phyloP scores from a whole-genome alignment of 1,140 invertebrate genomes.

The Drosophila bipectinata region DNA sequence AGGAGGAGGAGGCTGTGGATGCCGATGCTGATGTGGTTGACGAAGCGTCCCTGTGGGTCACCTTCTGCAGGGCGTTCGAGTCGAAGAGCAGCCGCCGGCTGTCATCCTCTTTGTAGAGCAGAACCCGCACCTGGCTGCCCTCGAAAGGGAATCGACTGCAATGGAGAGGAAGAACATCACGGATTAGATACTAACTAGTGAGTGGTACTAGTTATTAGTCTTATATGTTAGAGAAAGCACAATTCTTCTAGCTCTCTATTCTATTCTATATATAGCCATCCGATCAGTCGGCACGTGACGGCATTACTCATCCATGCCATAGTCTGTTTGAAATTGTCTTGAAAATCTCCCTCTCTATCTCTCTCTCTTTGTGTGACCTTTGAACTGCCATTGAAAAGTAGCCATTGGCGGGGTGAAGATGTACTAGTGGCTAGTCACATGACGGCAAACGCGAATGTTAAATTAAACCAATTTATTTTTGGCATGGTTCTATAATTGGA shows the following conservation, averaged over 20 bases:
- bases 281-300: constrained; percentile 62
- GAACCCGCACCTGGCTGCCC: constrained; percentile 89
- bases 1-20: constrained; percentile 8
- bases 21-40: constrained; percentile 17
- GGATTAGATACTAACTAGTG: neutral
- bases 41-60: constrained; percentile 69
- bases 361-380: constrained; percentile 12
- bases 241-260: too few species aligned
- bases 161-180: neutral
- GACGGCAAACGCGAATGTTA: constrained; percentile 36
- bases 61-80: constrained; percentile 89
- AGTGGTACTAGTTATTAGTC: neutral
- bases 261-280: constrained; percentile 58
- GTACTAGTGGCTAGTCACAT: constrained; percentile 35
- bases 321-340: too few species aligned
- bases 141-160: constrained; percentile 85
- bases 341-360: too few species aligned
- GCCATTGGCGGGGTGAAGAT: neutral
- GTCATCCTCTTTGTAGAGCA: constrained; percentile 94
- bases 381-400: constrained; percentile 16
- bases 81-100: constrained; percentile 93
- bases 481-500: constrained; percentile 34
- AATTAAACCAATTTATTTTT: constrained; percentile 47
- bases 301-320: constrained; percentile 39
- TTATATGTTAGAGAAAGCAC: too few species aligned